Percentiles rank a stretch among this genome's conserved stretches.
Evolutionary conservation across 2,113 vertebrate genomes (phyloP).

Genomic region (Thinocorus orbignyianus): DNA sequence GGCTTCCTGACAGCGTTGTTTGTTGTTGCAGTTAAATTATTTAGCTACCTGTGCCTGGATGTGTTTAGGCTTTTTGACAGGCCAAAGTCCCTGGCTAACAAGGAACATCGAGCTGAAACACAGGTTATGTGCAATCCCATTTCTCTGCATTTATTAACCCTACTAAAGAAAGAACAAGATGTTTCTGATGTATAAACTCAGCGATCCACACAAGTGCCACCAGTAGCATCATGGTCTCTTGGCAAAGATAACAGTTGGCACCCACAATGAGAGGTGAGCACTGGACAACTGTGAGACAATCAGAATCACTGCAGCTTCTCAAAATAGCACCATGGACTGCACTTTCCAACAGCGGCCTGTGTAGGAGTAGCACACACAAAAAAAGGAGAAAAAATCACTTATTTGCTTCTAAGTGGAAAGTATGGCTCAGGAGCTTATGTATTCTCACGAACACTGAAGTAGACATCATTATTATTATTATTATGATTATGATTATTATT

Average conservation of each 20-base stretch:
- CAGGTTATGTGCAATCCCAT: not conserved
- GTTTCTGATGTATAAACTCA: not conserved
- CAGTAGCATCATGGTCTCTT: not conserved
- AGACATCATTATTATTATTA: not conserved
- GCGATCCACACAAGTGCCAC: accelerated
- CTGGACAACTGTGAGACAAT: not conserved
- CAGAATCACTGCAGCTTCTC: not conserved
- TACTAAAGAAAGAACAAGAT: not conserved
- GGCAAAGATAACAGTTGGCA: not conserved
- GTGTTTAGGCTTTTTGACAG: constrained; percentile 1
- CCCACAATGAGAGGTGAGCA: not conserved
- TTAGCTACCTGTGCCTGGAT: not conserved
- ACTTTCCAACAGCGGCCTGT: not conserved
- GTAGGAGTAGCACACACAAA: not conserved
- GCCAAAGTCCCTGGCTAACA: not conserved
- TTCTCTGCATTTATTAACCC: not conserved
- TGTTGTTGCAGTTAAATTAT: not conserved
- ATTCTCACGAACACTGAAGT: not conserved
- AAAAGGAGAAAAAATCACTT: accelerated
- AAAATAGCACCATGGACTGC: not conserved
- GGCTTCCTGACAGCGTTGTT: not conserved
- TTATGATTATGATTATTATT: too few species aligned
- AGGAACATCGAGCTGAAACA: not conserved
- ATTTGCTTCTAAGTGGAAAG: not conserved
- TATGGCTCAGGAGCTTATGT: not conserved